Base-by-base conservation (phyloP, 92 coral and sea anemone species). In the Blastomussa wellsi region DNA sequence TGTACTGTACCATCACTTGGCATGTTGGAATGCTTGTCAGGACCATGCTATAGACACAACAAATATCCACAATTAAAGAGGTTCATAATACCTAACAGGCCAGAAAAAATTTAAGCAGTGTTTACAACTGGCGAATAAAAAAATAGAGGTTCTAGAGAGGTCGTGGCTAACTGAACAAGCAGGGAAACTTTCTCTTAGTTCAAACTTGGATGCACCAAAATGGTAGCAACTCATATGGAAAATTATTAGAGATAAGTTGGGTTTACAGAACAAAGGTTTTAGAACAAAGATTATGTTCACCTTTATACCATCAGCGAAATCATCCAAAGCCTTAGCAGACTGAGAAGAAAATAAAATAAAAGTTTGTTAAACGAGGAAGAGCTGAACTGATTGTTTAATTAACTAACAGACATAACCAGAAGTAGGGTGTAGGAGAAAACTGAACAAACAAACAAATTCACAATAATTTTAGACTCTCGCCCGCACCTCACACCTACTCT, bases 1-100 rank as follows among this genome's bases (percentile, higher is more conserved):
- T 96, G 99, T 4, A 96, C 99, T 37, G 98, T 96, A 26, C 99
- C 99, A 84, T 96, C 99, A 48, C 93, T 95, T 4, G 99, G 99
- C 99, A 96, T 94, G 87, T 96, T 96, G 41, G 95, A 95, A 79
- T 96, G 99, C 71, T 96, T 96, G 81, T 94, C 99, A 39, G 99
- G 98, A 13, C 93, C 98, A 33, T 96, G 99, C 99, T 96, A 85
- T 14, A 71, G 77, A 82, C 48, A 31, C 68, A 70, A 35, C 7
- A 62, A 62, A 16, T 62, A 62, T 62, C 33, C 16, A 28, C 11
- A 62, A 57, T 57, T 28, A 57, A 29, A 20, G 49, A 44, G 49
- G 11, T n/a, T n/a, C n/a, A n/a, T n/a, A n/a, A n/a, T n/a, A n/a
- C n/a, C n/a, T n/a, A n/a, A n/a, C n/a, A n/a, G n/a, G n/a, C n/a